Conservation (phyloP, 2,113 vertebrate genomes). For the Clinocottus analis region DNA sequence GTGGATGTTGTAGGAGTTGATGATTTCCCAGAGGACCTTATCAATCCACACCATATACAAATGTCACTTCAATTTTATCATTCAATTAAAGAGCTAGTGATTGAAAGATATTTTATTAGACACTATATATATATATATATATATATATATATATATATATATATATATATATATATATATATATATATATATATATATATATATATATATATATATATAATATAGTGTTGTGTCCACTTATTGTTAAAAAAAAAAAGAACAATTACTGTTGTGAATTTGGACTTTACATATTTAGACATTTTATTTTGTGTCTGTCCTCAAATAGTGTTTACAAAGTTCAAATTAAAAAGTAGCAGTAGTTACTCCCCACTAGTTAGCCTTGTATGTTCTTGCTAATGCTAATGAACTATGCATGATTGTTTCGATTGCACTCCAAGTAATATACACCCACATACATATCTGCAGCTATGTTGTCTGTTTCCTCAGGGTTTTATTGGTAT, state of each 20-base stretch:
- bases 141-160: no score
- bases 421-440: not conserved
- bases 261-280: not conserved
- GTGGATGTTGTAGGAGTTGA: constrained; percentile 41
- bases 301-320: not conserved
- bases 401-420: not conserved
- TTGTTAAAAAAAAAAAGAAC: not conserved
- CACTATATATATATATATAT: no score
- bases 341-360: not conserved
- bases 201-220: no score
- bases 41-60: constrained; percentile 44
- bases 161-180: no score
- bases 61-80: constrained; percentile 53
- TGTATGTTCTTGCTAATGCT: not conserved
- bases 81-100: constrained; percentile 23
- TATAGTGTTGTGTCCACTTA: not conserved
- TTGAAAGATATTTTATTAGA: constrained; percentile 1
- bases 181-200: no score
- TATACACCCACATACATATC: not conserved
- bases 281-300: not conserved
- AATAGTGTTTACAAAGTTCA: not conserved
- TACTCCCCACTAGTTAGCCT: not conserved
- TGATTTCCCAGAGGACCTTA: constrained; percentile 47
- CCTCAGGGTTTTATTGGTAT: not conserved
- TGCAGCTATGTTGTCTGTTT: not conserved